Base-by-base conservation (phyloP, 2,113 vertebrate genomes). In the Nerophis ophidion region DNA sequence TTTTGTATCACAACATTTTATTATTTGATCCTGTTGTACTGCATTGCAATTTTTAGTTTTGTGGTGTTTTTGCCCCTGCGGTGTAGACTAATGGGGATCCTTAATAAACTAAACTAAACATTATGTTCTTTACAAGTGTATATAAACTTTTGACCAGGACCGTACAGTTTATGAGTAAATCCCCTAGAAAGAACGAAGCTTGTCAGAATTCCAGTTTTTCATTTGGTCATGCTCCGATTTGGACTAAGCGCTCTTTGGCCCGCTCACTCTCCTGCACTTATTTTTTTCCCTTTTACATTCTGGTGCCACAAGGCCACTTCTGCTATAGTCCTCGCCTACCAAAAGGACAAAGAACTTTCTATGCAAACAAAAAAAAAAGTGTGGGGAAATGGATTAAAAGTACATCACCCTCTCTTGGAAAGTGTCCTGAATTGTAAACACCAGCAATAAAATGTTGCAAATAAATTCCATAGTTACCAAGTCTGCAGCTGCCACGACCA, bases 381-480 rank as follows among this genome's bases (percentile, higher is more conserved):
- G 44, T 19, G n/a, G 50, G 48, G 69, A 84, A 82, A 86, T 84
- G 70, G 71, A 76, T 88, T 86, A 82, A 75, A 85, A 86, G 84
- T 57, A 33, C 68, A 81, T 76, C 46, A 79, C 72, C 76, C 81
- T 62, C 66, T 44, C 36, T 81, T 87, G 83, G 84, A 86, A 70
- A 58, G 46, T 40, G 51, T 81, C 75, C 74, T 44, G 58, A 81
- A 83, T 61, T 84, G 82, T 85, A 84, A 88, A 88, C 85, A 86
- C 84, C 84, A 85, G 85, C 79, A 81, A 85, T 86, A 81, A 62
- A 82, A 85, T 86, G 76, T 79, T 50, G 74, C 45, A 83, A 65
- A 81, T 85, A 88, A 85, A 89, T 88, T 88, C 86, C 86, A 84
- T 72, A 80, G 82, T 83, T 68, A 77, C 69, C 80, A 76, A 83